A percentile compares a stretch with the other conserved stretches of the same genome.
These are phyloP conservation scores for Polydrusus tereticollis DNA, from an alignment of 2,888 invertebrate species.

Conservation along the genomic window DNA sequence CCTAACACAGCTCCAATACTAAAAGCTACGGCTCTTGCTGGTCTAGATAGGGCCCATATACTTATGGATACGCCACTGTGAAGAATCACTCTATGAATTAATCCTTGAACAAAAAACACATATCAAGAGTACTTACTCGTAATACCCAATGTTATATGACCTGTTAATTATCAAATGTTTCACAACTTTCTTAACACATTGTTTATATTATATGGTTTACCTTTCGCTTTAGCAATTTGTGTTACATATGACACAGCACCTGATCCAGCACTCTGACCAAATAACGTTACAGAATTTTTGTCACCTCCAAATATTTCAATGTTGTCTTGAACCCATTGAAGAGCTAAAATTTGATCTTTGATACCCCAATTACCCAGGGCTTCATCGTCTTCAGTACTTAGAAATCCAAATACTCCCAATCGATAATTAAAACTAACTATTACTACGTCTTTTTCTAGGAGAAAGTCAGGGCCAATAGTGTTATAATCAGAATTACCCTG, in stretches of 20 bases:
- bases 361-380: conserved; percentile 54
- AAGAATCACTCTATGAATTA: conserved; percentile 55
- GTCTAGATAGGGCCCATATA: conserved; percentile 54
- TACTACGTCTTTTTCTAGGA: conserved; percentile 53
- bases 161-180: too few relatives aligned
- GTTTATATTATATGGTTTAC: too few relatives aligned
- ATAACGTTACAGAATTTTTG: conserved; percentile 53
- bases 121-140: too few relatives aligned
- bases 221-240: conserved; percentile 50
- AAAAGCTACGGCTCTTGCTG: conserved; percentile 47
- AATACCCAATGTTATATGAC: too few relatives aligned
- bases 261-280: conserved; percentile 56
- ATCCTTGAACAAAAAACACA: conserved; percentile 44
- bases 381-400: conserved; percentile 52
- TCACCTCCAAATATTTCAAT: conserved; percentile 54
- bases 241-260: conserved; percentile 54
- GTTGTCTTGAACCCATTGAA: conserved; percentile 54
- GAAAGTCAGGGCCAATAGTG: conserved; percentile 50
- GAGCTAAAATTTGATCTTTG: conserved; percentile 55
- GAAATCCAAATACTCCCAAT: conserved; percentile 55
- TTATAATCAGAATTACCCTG: conserved; percentile 49
- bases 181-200: too few relatives aligned
- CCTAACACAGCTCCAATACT: conserved; percentile 44
- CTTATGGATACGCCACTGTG: conserved; percentile 55
- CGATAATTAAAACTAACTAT: conserved; percentile 55